These are phyloP conservation scores for Wasmannia auropunctata DNA, from an alignment of 1,140 invertebrate genomes.

Conservation along the genomic window DNA sequence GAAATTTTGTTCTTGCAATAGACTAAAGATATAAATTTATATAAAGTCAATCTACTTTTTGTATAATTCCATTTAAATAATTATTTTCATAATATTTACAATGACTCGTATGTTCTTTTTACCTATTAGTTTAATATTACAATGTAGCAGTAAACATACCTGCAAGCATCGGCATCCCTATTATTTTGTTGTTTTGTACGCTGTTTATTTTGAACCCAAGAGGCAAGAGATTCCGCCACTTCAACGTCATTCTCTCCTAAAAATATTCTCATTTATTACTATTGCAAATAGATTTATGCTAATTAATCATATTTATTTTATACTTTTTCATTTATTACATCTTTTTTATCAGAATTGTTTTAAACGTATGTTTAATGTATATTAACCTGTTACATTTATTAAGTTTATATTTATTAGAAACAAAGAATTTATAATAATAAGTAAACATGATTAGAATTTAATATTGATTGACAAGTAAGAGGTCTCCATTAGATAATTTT, in stretches of 20 bases:
- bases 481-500: not conserved
- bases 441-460: not conserved
- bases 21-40: conserved; percentile 16
- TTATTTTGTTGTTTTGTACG: conserved; percentile 76
- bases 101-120: conserved; percentile 9
- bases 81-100: not conserved
- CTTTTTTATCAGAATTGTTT: not conserved
- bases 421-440: not conserved
- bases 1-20: not conserved
- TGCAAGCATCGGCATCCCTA: conserved; percentile 74
- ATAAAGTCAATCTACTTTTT: conserved; percentile 2
- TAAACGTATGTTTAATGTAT: not conserved
- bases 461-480: not conserved
- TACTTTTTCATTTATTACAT: not conserved
- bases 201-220: conserved; percentile 80
- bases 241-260: conserved; percentile 91
- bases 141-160: conserved; percentile 53
- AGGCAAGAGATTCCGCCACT: conserved; percentile 87
- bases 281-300: not conserved
- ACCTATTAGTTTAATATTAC: conserved; percentile 13
- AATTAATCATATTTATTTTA: not conserved
- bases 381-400: not conserved
- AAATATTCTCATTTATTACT: conserved; percentile 60
- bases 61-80: not conserved
- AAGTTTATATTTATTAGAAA: conserved; percentile 25